Evolutionary conservation across 2,113 vertebrate species (phyloP).

Genomic region (Ophthalmolycus amberensis): DNA sequence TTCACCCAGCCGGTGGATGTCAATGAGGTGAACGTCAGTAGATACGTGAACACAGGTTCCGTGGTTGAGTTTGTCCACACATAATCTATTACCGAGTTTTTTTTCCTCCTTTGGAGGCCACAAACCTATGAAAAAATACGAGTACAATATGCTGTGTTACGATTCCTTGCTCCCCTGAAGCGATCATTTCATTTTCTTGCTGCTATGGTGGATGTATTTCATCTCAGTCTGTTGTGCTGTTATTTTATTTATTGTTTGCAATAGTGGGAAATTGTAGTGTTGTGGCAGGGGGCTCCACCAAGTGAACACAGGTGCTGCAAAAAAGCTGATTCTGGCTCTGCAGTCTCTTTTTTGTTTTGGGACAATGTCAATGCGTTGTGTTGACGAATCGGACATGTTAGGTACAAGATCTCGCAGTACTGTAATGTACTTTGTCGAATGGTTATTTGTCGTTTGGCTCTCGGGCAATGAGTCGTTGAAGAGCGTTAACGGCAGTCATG

Average conservation of each 20-base stretch:
- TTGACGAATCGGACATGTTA: neutral
- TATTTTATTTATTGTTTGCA: neutral
- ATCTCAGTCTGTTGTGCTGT: neutral
- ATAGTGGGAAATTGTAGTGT: neutral
- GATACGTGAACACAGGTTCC: neutral
- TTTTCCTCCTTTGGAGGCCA: neutral
- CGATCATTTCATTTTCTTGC: neutral
- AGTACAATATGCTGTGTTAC: neutral
- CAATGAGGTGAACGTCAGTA: slow-evolving; percentile 85
- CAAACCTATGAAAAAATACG: neutral
- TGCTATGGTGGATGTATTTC: neutral
- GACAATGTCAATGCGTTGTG: neutral
- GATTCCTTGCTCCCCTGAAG: neutral
- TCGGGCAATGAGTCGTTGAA: neutral
- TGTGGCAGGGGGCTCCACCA: neutral
- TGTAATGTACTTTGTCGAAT: neutral
- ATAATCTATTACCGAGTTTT: no score
- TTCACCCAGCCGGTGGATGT: slow-evolving; percentile 95
- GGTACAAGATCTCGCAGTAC: neutral
- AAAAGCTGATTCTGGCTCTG: neutral
- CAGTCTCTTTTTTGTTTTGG: neutral
- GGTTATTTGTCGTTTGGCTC: neutral
- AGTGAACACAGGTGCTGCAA: neutral
- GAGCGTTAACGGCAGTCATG: neutral
- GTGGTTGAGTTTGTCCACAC: neutral